Percentiles rank a stretch among this genome's conserved stretches.
These are phyloP conservation scores for Emydoidea blandingii DNA, from an alignment of 2,797 vertebrate species.

Conservation along the genomic window DNA sequence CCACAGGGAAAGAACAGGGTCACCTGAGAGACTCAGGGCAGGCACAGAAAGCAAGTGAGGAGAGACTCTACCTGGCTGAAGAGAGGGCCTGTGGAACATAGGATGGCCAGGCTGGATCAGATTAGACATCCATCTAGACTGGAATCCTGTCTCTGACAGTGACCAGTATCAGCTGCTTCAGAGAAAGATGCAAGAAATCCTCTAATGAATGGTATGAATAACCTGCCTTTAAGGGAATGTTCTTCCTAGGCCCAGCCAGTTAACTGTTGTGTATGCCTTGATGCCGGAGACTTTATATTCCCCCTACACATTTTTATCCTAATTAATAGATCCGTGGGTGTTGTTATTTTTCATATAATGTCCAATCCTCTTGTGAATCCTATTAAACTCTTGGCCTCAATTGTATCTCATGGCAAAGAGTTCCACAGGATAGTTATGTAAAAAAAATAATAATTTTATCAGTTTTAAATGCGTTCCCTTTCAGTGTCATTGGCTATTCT, in stretches of 20 bases:
- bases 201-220: neutral
- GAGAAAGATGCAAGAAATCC: neutral
- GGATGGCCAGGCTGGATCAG: neutral
- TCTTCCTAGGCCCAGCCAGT: slow-evolving; percentile 51
- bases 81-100: neutral
- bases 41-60: slow-evolving; percentile 35
- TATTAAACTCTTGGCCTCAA: neutral
- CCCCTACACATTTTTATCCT: neutral
- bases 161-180: slow-evolving; percentile 13
- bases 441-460: neutral
- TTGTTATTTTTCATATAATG: neutral
- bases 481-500: neutral
- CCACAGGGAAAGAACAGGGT: slow-evolving; percentile 1
- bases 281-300: neutral
- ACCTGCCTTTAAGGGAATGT: slow-evolving; percentile 35
- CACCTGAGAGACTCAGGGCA: neutral
- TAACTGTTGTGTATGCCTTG: slow-evolving; percentile 30
- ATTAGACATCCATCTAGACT: neutral
- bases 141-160: neutral
- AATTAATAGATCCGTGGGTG: slow-evolving; percentile 19
- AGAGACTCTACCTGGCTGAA: slow-evolving; percentile 25
- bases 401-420: neutral
- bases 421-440: neutral
- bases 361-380: slow-evolving; percentile 1
- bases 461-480: neutral